phyloP scores from a whole-genome alignment of 2,113 vertebrate species.

The Pachypanchax playfairii region DNA sequence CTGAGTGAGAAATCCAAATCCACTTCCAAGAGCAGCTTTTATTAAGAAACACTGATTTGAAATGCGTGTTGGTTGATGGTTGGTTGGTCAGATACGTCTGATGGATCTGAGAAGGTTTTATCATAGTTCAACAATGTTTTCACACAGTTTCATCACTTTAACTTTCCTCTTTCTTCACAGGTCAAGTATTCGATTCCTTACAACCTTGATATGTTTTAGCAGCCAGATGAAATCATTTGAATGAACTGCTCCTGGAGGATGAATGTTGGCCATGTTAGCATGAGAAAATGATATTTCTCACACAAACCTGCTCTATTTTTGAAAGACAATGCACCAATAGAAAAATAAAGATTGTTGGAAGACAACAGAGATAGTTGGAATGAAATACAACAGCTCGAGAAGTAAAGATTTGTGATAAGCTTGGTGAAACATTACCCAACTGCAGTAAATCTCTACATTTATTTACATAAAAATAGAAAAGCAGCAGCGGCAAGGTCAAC shows the following conservation, averaged over 20 bases:
- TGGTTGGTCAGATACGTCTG: background rate
- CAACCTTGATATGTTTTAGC: background rate
- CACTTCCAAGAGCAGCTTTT: background rate
- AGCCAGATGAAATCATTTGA: background rate
- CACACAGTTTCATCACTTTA: background rate
- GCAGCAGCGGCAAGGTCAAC: slow-evolving; percentile 28
- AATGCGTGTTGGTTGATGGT: background rate
- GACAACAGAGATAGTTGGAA: background rate
- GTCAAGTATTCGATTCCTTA: background rate
- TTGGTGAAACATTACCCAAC: background rate
- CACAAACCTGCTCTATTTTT: too few relatives aligned
- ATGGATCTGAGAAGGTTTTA: background rate
- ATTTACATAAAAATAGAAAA: background rate
- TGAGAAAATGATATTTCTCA: background rate
- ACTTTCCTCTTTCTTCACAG: background rate
- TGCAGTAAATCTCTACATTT: slow-evolving; percentile 1
- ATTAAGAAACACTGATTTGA: slow-evolving; percentile 1
- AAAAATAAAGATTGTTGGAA: background rate
- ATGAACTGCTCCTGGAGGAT: background rate
- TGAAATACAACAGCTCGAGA: slow-evolving; percentile 1
- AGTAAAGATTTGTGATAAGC: background rate
- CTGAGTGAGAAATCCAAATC: slow-evolving; percentile 10
- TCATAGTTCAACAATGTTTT: background rate
- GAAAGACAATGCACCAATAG: background rate
- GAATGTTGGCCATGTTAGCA: background rate